phyloP scores from a whole-genome alignment of 2,113 vertebrate genomes.

The Ammospiza nelsoni region DNA sequence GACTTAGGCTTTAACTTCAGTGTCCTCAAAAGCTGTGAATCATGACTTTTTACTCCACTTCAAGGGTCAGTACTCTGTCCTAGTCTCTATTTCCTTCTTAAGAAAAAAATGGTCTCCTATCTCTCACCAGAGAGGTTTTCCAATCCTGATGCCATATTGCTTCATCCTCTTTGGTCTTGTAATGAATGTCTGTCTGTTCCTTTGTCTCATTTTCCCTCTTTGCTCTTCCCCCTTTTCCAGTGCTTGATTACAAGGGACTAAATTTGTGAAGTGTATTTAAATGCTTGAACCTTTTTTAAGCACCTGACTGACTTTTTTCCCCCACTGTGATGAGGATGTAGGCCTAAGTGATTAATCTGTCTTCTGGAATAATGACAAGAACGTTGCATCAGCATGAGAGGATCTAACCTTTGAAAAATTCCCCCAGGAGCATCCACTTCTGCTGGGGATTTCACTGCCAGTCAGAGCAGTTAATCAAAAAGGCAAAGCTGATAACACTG shows the following conservation, averaged over 20 bases:
- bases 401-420: conserved; percentile 53
- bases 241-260: not conserved
- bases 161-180: not conserved
- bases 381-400: not conserved
- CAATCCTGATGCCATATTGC: not conserved
- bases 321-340: not conserved
- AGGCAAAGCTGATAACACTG: conserved; percentile 23
- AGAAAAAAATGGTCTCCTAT: not conserved
- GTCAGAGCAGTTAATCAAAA: conserved; percentile 56
- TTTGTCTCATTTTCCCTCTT: not conserved
- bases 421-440: not conserved
- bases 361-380: conserved; percentile 52
- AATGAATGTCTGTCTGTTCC: not conserved
- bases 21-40: not conserved
- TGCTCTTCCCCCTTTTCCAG: not conserved
- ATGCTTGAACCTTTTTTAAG: not conserved
- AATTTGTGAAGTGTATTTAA: not conserved
- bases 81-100: not conserved
- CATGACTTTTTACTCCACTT: not conserved
- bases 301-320: not conserved
- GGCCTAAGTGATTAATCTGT: conserved; percentile 48
- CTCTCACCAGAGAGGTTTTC: not conserved
- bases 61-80: not conserved
- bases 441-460: conserved; percentile 39
- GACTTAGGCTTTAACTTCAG: not conserved